Base-by-base conservation (phyloP, 2,888 invertebrate species). In the Empis livida region DNA sequence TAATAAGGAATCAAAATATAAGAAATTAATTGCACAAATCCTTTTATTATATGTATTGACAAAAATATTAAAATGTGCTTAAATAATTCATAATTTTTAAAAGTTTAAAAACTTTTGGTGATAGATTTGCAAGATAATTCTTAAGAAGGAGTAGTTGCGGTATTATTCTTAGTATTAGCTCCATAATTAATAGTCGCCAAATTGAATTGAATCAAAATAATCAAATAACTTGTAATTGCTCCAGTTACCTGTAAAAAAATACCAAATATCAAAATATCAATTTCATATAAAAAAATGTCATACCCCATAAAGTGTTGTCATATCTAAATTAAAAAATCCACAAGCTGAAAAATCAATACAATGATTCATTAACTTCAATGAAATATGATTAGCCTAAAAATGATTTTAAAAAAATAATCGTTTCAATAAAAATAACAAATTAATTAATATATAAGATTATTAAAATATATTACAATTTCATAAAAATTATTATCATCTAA, bases 161-260 rank as follows among this genome's bases (percentile, higher is more conserved):
- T 27, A 27, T 27, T 27, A 9, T 27, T 9, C 5, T 27, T 27
- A 27, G 2, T 9, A 27, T 8, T 27, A 27, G 2, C 9, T 4
- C 23, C 23, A 27, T 6, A 27, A 9, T 27, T 27, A 27, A 8
- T 27, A 8, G 23, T 67, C n/a, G 69, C 69, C 49, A 69, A 56
- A 54, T 68, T 69, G 43, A 70, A 70, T 56, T 70, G 69, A 46
- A 70, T 70, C 23, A 70, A 57, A 40, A 70, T 70, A 27, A 70
- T 69, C 1, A 70, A 54, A 43, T 70, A 70, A 47, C 67, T 68
- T 1, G 70, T 68, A 43, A 70, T 70, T 13, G 67, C 69, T 10
- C 70, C 69, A 37, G 60, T 58, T 6, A 63, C 60, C 63, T 63
- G 47, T n/a, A 53, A 44, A 49, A 32, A 23, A 45, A n/a, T n/a